A percentile compares a stretch with the other conserved stretches of the same genome.
These are phyloP conservation scores for Stenchaetothrips biformis DNA, from an alignment of 2,888 invertebrate genomes.

Conservation along the genomic window DNA sequence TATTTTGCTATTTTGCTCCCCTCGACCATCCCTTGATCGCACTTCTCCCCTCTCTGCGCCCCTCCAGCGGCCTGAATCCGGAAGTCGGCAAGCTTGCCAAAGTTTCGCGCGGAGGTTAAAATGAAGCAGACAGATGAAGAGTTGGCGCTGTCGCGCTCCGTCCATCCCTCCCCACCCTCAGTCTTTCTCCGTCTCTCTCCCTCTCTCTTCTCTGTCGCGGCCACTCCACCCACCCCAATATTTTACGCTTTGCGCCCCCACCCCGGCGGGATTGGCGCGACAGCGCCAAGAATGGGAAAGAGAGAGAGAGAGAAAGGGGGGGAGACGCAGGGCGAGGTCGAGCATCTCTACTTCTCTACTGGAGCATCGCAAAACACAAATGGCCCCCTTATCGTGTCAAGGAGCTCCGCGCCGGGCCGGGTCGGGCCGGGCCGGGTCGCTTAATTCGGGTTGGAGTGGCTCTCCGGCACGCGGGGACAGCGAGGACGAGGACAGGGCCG, in stretches of 20 bases:
- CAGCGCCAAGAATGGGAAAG: neutral
- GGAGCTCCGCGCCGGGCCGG: too few relatives aligned
- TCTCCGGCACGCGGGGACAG: too few relatives aligned
- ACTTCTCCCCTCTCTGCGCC: too few relatives aligned
- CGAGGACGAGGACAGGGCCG: too few relatives aligned
- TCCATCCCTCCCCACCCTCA: neutral
- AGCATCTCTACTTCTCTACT: neutral
- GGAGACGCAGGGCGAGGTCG: neutral
- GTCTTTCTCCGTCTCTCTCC: too few relatives aligned
- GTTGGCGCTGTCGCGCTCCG: neutral
- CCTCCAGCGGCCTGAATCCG: too few relatives aligned
- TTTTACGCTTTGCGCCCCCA: constrained; percentile 13
- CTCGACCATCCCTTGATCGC: too few relatives aligned
- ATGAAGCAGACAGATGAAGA: constrained; percentile 18
- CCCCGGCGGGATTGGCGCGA: neutral
- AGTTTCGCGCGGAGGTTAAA: neutral
- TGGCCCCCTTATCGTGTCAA: constrained; percentile 20
- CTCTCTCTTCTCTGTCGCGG: neutral
- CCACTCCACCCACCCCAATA: constrained; percentile 11
- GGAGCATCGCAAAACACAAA: constrained; percentile 24
- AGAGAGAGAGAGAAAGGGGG: too few relatives aligned
- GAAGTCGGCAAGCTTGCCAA: too few relatives aligned
- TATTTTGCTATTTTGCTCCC: too few relatives aligned
- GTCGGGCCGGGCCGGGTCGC: too few relatives aligned
- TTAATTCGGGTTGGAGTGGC: neutral